Conservation (phyloP, 2,797 vertebrate species). For the Propithecus perrieri region DNA sequence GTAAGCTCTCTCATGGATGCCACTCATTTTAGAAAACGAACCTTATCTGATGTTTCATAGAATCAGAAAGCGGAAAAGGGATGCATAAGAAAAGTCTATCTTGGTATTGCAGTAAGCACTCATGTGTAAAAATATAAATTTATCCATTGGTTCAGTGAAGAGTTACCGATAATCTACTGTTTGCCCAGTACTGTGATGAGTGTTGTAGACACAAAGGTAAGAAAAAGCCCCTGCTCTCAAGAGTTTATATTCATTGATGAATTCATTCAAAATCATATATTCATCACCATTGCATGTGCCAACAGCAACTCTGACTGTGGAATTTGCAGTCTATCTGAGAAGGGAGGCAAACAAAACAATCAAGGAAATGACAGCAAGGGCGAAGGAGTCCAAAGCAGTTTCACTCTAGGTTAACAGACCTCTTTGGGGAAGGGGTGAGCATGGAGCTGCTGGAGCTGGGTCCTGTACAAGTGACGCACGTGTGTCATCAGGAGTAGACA, state of each 20-base stretch:
- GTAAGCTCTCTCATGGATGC: constrained; percentile 84
- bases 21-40: neutral
- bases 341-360: neutral
- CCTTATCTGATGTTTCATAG: neutral
- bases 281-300: neutral
- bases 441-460: neutral
- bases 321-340: neutral
- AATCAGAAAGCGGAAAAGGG: neutral
- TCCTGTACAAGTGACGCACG: neutral
- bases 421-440: neutral
- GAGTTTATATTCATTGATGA: neutral
- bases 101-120: neutral
- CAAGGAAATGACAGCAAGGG: neutral
- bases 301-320: neutral
- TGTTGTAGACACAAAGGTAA: neutral
- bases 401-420: neutral
- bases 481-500: neutral
- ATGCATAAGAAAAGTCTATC: neutral
- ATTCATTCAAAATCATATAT: constrained; percentile 23
- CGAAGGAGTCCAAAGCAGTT: neutral
- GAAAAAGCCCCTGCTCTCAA: neutral
- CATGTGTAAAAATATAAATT: fast-evolving
- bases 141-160: neutral
- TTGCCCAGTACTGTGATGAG: neutral
- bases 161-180: neutral